phyloP scores from a whole-genome alignment of 2,797 vertebrate species.

The Crotalus adamanteus region DNA sequence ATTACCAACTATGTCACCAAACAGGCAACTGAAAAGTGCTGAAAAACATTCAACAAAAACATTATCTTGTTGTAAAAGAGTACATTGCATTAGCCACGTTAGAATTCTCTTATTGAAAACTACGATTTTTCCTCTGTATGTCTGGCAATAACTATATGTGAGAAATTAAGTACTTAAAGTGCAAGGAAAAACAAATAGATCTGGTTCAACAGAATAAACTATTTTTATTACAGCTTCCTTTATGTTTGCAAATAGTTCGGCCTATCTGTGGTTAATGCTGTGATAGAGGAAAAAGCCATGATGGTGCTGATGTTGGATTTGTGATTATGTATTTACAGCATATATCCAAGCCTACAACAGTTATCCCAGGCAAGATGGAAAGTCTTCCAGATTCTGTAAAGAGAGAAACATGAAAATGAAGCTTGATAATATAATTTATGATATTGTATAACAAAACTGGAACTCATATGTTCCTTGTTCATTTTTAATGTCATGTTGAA shows the following conservation, averaged over 20 bases:
- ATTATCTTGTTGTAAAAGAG: background rate
- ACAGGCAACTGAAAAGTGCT: background rate
- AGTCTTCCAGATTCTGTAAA: background rate
- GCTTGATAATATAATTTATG: background rate
- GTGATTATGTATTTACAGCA: background rate
- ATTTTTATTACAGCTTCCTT: background rate
- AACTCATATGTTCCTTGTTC: background rate
- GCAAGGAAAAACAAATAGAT: background rate
- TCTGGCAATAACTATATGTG: background rate
- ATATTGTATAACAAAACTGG: background rate
- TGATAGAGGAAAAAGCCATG: background rate
- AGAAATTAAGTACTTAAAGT: background rate
- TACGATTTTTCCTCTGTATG: background rate
- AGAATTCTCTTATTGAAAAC: conserved; percentile 3
- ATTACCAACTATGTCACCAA: background rate
- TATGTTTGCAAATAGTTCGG: no score
- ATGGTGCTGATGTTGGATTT: no score
- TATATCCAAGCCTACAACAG: background rate
- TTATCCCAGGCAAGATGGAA: background rate
- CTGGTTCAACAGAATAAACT: background rate
- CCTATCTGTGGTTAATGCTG: background rate
- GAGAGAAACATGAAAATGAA: background rate
- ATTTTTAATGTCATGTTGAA: background rate
- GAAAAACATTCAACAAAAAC: background rate
- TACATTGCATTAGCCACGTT: conserved; percentile 37